phyloP scores from a whole-genome alignment of 2,888 invertebrate species.

The Agrotis exclamationis region DNA sequence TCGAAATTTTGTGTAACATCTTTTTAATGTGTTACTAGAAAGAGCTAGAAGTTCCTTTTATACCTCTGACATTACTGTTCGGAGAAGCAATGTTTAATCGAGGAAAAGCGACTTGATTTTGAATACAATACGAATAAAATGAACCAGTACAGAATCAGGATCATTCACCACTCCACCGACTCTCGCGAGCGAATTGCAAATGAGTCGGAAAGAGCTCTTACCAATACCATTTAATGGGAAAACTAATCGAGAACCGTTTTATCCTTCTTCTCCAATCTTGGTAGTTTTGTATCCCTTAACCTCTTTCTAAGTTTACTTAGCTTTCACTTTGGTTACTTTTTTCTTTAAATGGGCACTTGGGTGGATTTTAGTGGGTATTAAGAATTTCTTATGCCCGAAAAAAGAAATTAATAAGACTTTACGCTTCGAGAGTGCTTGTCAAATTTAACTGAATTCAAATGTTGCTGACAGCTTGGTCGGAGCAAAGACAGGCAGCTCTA shows the following conservation, averaged over 20 bases:
- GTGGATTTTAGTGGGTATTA: not conserved
- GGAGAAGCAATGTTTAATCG: too few relatives aligned
- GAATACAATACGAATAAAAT: constrained; percentile 2
- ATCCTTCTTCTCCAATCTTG: constrained; percentile 44
- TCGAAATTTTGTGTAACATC: too few relatives aligned
- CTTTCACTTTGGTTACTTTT: constrained; percentile 1
- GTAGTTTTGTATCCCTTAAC: constrained; percentile 24
- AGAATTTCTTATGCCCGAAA: not conserved
- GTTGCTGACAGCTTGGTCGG: too few relatives aligned
- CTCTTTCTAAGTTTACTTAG: constrained; percentile 7
- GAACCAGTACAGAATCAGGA: constrained; percentile 22
- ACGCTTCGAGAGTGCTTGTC: not conserved
- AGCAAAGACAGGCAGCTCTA: not conserved
- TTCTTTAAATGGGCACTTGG: not conserved
- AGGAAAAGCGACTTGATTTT: not conserved
- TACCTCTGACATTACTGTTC: too few relatives aligned
- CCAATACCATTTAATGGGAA: constrained; percentile 50
- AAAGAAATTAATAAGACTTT: not conserved
- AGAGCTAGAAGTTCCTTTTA: too few relatives aligned
- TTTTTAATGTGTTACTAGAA: too few relatives aligned
- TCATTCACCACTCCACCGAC: constrained; percentile 21
- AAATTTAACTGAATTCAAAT: not conserved
- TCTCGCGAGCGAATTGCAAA: constrained; percentile 44
- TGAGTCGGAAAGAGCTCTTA: constrained; percentile 59
- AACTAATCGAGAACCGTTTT: constrained; percentile 56